Base-by-base conservation (phyloP, 1,140 invertebrate genomes). In the Protaetia brevitarsis region DNA sequence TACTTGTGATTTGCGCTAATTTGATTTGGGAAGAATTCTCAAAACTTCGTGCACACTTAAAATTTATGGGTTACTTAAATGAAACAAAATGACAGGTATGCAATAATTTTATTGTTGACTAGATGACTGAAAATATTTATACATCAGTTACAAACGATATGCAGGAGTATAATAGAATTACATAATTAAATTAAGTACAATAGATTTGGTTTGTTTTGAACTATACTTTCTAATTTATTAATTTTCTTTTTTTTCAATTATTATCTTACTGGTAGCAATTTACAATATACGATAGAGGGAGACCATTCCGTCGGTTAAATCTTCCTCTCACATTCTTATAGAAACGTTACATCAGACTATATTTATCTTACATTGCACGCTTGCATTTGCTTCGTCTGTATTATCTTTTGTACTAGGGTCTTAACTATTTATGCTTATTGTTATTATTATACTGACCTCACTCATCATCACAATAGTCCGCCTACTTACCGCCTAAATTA, bases 121-220 rank as follows among this genome's bases (percentile, higher is more conserved):
- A 78, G 77, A 77, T 75, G 75, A 70, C 64, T 77, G 77, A 77
- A 77, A 76, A 77, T 77, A 64, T 68, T 68, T 51, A 51, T 51
- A 51, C 41, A 76, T 74, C 73, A 75, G 70, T 74, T 78, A 78
- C 73, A 78, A 77, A 77, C 76, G 74, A 78, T 77, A 77, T 77
- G 73, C 72, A 74, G 70, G n/a, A n/a, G n/a, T n/a, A n/a, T n/a
- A n/a, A n/a, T n/a, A 76, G 75, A 76, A 75, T 78, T 77, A 74
- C 74, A 71, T 75, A 61, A 27, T 34, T 61, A 73, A 64, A 71
- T 72, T 73, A 51, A 72, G 73, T 75, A 75, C 73, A 71, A 67
- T 72, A 65, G 45, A 66, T 69, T 72, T 72, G 62, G 66, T 51
- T 51, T 37, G 58, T 61, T 41, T 69, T 73, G 68, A 69, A 73